Evolutionary conservation across 2,888 invertebrate species (phyloP), one percentile per base, ranked within the genome.

Genomic region (Tenthredo amoena): DNA sequence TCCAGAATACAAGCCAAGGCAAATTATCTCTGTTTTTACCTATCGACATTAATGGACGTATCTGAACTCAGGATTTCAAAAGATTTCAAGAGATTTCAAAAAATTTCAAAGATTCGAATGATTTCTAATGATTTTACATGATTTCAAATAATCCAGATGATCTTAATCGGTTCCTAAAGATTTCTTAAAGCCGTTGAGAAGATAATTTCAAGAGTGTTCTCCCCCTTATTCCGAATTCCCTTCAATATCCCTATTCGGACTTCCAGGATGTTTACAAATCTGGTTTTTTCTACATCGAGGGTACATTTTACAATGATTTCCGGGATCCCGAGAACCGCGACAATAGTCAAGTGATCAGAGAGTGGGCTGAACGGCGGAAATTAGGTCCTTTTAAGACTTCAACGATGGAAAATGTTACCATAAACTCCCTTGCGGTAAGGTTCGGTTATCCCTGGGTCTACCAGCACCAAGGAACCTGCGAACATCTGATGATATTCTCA

Each of bases 401-500:
- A 0, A 87, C 88, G 15, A 96, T 97, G 96, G 95, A 96, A 89
- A 90, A 92, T 58, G 94, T 88, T 15, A 86, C 90, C 88, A 87
- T 93, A 40, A 91, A 92, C 87, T 91, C 92, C 15, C 89, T 96
- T 34, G 88, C 87, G 0, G 87, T 95, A n/a, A 93, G 94, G 81
- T 94, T 95, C 86, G 96, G 96, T 0, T 95, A 95, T 90, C 96
- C 96, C 0, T 96, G 96, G 95, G 95, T 99, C 0, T 99, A 97
- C 94, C 95, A 97, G 86, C 99, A 99, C 94, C 98, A 98, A 93
- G 99, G 98, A 10, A 95, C 96, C 91, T 99, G 99, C 94, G 99
- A 99, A 93, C 99, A 99, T 93, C 92, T 98, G 2, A 95, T 99
- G 90, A 95, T 96, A 0, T 96, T 99, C 92, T 96, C 96, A 0